phyloP scores from a whole-genome alignment of 2,113 vertebrate species.

The Mesocricetus auratus region DNA sequence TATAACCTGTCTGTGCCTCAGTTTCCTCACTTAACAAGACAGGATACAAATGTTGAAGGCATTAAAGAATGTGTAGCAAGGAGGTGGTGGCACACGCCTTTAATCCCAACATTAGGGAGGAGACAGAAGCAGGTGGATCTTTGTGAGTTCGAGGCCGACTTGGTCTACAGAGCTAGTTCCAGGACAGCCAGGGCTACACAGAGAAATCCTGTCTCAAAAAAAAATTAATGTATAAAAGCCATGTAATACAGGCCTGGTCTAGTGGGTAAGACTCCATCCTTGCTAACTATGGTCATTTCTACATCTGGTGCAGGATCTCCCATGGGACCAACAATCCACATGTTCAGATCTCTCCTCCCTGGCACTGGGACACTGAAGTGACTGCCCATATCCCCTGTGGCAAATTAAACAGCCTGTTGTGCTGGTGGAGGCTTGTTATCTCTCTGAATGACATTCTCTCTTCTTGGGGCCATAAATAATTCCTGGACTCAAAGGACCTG shows the following conservation, averaged over 20 bases:
- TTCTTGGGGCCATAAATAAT: constrained; percentile 82
- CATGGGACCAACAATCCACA: neutral
- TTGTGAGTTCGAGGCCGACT: too few relatives aligned
- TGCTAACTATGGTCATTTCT: constrained; percentile 35
- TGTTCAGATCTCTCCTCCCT: constrained; percentile 42
- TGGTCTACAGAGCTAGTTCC: too few relatives aligned
- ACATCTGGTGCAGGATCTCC: neutral
- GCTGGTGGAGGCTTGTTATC: constrained; percentile 72
- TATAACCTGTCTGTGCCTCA: neutral
- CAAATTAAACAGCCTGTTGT: constrained; percentile 72
- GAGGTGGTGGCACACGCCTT: too few relatives aligned
- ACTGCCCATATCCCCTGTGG: constrained; percentile 34
- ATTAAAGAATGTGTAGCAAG: neutral
- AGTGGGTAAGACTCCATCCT: neutral
- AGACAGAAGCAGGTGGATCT: too few relatives aligned
- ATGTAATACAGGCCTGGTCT: neutral
- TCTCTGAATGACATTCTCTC: constrained; percentile 75
- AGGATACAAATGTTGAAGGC: neutral
- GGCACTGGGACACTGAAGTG: constrained; percentile 58
- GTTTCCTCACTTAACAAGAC: constrained; percentile 32
- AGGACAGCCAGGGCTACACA: too few relatives aligned
- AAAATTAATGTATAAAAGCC: neutral
- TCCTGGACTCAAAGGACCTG: constrained; percentile 76
- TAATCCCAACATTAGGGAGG: too few relatives aligned
- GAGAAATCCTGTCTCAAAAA: too few relatives aligned